A percentile compares a stretch with the other conserved stretches of the same genome.
These are phyloP conservation scores for Cyclophora punctaria DNA, from an alignment of 2,888 invertebrate genomes.

Conservation along the genomic window DNA sequence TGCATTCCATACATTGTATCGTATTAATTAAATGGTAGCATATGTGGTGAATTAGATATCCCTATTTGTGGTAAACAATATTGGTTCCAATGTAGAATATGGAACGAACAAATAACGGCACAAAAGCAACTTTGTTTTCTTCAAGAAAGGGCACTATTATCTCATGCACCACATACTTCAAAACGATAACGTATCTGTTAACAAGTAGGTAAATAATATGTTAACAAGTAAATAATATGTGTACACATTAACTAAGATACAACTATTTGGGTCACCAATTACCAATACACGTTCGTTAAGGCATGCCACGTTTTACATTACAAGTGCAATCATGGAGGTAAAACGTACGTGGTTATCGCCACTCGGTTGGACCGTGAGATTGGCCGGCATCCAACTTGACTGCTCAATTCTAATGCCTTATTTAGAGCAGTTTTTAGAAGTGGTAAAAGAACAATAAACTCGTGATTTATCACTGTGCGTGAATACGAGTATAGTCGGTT, in stretches of 20 bases:
- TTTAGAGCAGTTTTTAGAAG: constrained; percentile 14
- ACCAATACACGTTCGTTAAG: constrained; percentile 4
- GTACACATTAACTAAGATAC: constrained; percentile 45
- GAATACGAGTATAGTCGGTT: constrained; percentile 18
- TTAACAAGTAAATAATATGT: constrained; percentile 35
- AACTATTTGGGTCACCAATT: constrained; percentile 44
- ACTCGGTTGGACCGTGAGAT: constrained; percentile 11
- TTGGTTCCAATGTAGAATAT: constrained; percentile 11
- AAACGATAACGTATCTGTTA: constrained; percentile 27
- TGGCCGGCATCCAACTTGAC: constrained; percentile 5
- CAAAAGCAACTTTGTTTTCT: too few relatives aligned
- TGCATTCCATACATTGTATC: constrained; percentile 13
- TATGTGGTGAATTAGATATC: constrained; percentile 30
- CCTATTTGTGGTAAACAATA: neutral
- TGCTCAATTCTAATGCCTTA: constrained; percentile 7
- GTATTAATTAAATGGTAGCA: constrained; percentile 38
- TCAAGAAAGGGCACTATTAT: constrained; percentile 9
- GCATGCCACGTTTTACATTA: too few relatives aligned
- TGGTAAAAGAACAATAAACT: constrained; percentile 19
- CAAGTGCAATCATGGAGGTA: constrained; percentile 1
- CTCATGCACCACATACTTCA: constrained; percentile 23
- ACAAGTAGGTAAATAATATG: constrained; percentile 34
- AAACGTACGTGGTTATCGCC: constrained; percentile 5
- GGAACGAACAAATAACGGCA: neutral
- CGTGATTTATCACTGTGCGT: constrained; percentile 34